Percentiles rank a stretch among this genome's conserved stretches.
Evolutionary conservation across 2,888 invertebrate genomes (phyloP).

Genomic region (Drosophila macrospina): DNA sequence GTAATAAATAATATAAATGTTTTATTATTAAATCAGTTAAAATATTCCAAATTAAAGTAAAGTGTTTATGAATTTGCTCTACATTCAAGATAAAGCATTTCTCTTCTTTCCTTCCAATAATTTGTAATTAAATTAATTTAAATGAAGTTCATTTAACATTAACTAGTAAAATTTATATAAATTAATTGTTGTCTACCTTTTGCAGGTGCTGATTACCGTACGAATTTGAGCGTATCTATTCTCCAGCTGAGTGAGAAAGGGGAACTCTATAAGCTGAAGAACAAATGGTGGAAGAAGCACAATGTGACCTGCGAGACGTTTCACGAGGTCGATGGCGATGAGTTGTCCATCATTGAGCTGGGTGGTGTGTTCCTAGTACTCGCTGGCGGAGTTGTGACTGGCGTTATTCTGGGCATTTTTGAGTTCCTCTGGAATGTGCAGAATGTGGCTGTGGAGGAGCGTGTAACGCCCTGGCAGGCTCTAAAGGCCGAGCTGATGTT

Average conservation of each 20-base stretch:
- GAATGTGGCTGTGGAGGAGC: conserved; percentile 91
- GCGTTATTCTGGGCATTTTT: conserved; percentile 91
- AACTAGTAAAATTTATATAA: too few relatives aligned
- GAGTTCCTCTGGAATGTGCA: conserved; percentile 95
- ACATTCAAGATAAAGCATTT: too few relatives aligned
- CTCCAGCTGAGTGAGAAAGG: conserved; percentile 96
- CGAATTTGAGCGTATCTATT: conserved; percentile 93
- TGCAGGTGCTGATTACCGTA: conserved; percentile 91
- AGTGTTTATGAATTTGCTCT: too few relatives aligned
- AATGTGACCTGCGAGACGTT: conserved; percentile 85
- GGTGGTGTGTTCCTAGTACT: conserved; percentile 96
- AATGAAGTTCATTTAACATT: too few relatives aligned
- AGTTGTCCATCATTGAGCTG: conserved; percentile 88
- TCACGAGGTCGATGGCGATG: conserved; percentile 81
- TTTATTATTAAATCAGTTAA: too few relatives aligned
- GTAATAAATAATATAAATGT: too few relatives aligned
- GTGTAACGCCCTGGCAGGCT: conserved; percentile 90
- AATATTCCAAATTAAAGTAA: too few relatives aligned
- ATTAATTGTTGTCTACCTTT: conserved; percentile 41
- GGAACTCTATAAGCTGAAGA: conserved; percentile 91
- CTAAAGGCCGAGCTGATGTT: conserved; percentile 90
- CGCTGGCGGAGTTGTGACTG: conserved; percentile 89
- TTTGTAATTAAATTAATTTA: too few relatives aligned
- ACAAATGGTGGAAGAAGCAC: conserved; percentile 95
- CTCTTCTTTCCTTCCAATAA: too few relatives aligned